phyloP scores from a whole-genome alignment of 2,888 invertebrate genomes.

The Trichopria drosophilae region DNA sequence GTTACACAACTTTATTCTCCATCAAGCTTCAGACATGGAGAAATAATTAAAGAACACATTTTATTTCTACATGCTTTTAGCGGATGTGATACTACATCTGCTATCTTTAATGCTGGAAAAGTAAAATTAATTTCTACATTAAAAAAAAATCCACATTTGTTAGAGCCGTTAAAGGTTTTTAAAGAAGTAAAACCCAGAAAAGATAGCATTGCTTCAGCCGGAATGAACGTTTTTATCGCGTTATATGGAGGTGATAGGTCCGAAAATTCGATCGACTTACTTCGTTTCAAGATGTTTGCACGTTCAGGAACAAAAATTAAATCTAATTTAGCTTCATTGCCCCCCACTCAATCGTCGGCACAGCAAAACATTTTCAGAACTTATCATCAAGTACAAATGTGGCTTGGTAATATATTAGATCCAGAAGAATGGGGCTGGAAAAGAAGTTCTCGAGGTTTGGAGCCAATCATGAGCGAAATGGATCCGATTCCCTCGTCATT shows the following conservation, averaged over 20 bases:
- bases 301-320: no score
- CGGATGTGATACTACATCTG: no score
- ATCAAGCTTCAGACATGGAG: not conserved
- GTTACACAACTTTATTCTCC: not conserved
- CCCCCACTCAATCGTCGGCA: constrained; percentile 2
- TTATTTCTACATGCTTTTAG: constrained; percentile 8
- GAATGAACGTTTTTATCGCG: constrained; percentile 1
- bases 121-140: constrained; percentile 4
- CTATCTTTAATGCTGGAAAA: constrained; percentile 3
- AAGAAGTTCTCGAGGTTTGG: no score
- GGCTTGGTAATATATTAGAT: not conserved
- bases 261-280: not conserved
- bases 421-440: constrained; percentile 8
- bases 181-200: not conserved
- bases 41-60: no score
- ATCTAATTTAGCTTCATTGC: not conserved
- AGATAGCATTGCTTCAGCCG: not conserved
- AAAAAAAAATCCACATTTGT: not conserved
- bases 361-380: no score
- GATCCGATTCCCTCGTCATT: not conserved
- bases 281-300: not conserved
- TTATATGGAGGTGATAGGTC: not conserved
- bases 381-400: no score
- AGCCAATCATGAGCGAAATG: not conserved
- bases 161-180: not conserved